A percentile compares a stretch with the other conserved stretches of the same genome.
These are phyloP conservation scores for Anagyrus pseudococci DNA, from an alignment of 2,888 invertebrate genomes.

Conservation along the genomic window DNA sequence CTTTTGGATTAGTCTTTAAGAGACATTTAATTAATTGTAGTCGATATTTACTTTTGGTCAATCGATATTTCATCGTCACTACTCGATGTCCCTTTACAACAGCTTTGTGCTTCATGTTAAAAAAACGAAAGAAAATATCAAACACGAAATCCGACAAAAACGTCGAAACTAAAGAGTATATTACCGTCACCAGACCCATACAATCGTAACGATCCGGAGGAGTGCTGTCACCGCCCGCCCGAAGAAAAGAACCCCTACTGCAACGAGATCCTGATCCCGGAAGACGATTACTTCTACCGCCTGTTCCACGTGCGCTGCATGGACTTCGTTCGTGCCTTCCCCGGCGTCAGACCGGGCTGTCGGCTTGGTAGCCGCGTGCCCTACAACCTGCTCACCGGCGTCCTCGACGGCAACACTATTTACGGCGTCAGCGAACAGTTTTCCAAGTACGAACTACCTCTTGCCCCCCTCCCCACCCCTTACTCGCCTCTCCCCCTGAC, in stretches of 20 bases:
- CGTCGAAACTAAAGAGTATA: no score
- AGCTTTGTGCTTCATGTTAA: no score
- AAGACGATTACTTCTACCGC: conserved; percentile 90
- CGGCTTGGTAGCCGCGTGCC: conserved; percentile 84
- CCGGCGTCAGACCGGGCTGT: conserved; percentile 86
- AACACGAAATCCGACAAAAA: no score
- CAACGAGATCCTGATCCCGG: conserved; percentile 86
- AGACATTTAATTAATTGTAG: no score
- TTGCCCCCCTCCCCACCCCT: no score
- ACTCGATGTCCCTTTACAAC: no score
- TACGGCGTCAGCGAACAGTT: conserved; percentile 87
- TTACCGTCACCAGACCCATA: conserved; percentile 76
- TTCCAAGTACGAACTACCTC: conserved; percentile 66
- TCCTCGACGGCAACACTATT: conserved; percentile 87
- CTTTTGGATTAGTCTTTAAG: no score
- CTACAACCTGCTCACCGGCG: conserved; percentile 86
- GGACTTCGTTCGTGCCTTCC: conserved; percentile 89
- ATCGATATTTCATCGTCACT: no score
- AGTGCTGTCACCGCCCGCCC: conserved; percentile 83
- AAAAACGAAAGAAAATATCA: no score
- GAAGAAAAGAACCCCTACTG: conserved; percentile 90
- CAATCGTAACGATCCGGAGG: conserved; percentile 89
- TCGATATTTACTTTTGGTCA: no score
- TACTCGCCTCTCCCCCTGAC: neutral
- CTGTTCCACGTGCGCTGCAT: conserved; percentile 85